Evolutionary conservation across 2,888 invertebrate species (phyloP), one percentile per base, ranked within the genome.

Genomic region (Hydrotaea diabolus): DNA sequence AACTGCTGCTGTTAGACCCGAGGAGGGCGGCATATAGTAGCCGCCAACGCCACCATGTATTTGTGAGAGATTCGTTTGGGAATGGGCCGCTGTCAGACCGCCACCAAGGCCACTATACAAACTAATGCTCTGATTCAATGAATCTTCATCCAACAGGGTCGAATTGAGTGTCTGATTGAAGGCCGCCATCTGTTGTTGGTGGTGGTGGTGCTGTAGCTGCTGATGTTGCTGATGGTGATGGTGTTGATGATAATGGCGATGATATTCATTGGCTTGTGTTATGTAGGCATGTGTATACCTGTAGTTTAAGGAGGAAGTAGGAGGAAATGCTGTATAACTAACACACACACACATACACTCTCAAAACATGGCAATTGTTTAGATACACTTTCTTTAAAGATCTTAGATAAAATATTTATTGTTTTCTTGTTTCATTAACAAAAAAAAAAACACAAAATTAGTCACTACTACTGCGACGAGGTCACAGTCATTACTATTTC

Each of bases 271-370:
- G 87, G 91, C 89, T 89, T 91, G 92, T 89, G 90, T 90, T 89
- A 91, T 91, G 88, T 91, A 92, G 89, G 91, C 92, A 88, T 91
- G 91, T 88, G 90, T 91, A 90, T 92, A 92, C 91, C 92, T 92
- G 89, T 87, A 83, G 39, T 75, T 84, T 81, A 31, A 17, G 1
- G 7, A 13, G 43, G 13, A 46, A 57, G 59, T 77, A 74, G 73
- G 75, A 73, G 57, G 23, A 69, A 36, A 69, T 59, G 36, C 53
- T 64, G 39, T 76, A 64, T 49, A 77, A 43, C 39, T n/a, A n/a
- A n/a, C n/a, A n/a, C n/a, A n/a, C n/a, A n/a, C n/a, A n/a, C n/a
- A n/a, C n/a, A n/a, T n/a, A n/a, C n/a, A n/a, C n/a, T 64, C 46
- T n/a, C 11, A 62, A 17, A 31, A 78, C 46, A 62, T 19, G 79